Conservation (phyloP, 1,140 invertebrate species). For the Diplogasteroides magnus region DNA sequence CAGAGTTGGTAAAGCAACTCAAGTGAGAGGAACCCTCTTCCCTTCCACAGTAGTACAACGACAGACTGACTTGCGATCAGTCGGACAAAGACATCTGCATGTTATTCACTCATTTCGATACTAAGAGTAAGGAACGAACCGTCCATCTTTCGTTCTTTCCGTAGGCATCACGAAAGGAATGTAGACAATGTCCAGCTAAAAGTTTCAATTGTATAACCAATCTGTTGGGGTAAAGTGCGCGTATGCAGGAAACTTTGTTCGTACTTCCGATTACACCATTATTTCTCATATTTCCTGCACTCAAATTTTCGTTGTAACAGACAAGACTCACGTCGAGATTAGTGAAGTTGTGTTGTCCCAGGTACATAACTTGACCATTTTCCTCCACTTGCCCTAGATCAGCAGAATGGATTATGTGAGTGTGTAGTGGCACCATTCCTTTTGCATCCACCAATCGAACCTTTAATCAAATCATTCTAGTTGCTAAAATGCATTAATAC, state of each 20-base stretch:
- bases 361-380: constrained; percentile 34
- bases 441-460: constrained; percentile 48
- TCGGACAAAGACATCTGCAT: constrained; percentile 43
- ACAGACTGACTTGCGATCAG: constrained; percentile 44
- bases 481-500: too few relatives aligned
- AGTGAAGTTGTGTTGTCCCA: constrained; percentile 51
- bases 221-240: too few relatives aligned
- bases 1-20: too few relatives aligned
- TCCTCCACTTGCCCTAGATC: constrained; percentile 40
- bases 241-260: too few relatives aligned
- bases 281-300: not conserved
- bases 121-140: too few relatives aligned
- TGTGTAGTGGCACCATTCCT: constrained; percentile 39
- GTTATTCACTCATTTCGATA: too few relatives aligned
- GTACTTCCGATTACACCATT: too few relatives aligned
- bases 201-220: constrained; percentile 9
- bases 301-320: not conserved
- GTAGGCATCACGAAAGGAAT: constrained; percentile 53
- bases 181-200: constrained; percentile 41
- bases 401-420: constrained; percentile 32
- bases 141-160: too few relatives aligned
- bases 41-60: constrained; percentile 51
- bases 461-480: too few relatives aligned
- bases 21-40: constrained; percentile 35
- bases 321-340: constrained; percentile 35